Conservation (phyloP, 2,113 vertebrate species). For the Corythornis madagascariensis region DNA sequence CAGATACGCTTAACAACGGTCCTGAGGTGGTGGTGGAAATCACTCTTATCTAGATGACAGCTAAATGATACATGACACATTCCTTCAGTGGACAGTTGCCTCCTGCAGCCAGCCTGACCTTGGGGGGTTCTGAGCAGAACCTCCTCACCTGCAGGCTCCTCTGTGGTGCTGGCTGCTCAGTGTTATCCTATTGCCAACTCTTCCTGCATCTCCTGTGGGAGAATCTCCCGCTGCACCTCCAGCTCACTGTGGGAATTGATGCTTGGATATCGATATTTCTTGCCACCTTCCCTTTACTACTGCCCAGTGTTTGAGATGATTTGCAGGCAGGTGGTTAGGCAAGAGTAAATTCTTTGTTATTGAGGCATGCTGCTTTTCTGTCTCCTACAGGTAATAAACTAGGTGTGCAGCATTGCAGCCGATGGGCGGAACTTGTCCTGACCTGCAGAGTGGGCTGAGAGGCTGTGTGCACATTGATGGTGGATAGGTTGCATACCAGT, state of each 20-base stretch:
- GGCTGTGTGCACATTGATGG: neutral
- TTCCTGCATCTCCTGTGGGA: neutral
- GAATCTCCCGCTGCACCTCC: neutral
- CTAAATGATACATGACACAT: neutral
- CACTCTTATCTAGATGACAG: neutral
- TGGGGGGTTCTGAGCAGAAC: neutral
- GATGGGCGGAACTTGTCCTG: neutral
- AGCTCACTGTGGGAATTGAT: neutral
- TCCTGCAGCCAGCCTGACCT: neutral
- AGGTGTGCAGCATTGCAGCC: slow-evolving; percentile 12
- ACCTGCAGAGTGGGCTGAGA: neutral
- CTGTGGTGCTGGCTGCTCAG: fast-evolving
- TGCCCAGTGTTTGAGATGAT: fast-evolving
- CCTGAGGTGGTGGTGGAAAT: slow-evolving; percentile 27
- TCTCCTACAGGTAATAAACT: neutral
- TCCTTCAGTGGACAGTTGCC: neutral
- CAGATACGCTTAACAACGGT: neutral
- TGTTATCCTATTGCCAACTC: fast-evolving
- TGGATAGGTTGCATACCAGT: neutral
- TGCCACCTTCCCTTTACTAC: neutral
- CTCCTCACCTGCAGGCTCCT: neutral
- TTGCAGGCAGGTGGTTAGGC: neutral
- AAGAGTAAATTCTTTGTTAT: neutral
- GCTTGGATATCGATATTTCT: neutral
- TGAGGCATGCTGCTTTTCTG: neutral